A percentile compares a stretch with the other conserved stretches of the same genome.
phyloP scores from a whole-genome alignment of 1,140 invertebrate genomes.

The Neodiprion virginianus region DNA sequence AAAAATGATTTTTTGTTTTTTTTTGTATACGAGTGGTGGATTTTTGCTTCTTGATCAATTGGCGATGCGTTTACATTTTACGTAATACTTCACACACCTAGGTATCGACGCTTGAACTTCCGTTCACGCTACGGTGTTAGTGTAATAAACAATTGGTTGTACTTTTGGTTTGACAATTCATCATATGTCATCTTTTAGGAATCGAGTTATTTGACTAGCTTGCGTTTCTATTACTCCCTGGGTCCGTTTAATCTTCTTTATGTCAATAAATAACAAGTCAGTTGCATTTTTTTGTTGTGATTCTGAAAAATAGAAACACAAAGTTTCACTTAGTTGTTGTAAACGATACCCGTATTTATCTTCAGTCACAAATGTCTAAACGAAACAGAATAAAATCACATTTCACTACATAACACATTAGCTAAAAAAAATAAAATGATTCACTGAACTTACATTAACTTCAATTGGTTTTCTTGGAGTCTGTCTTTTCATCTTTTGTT shows the following conservation, averaged over 20 bases:
- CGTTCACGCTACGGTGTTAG: neutral
- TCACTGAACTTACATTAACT: conserved; percentile 20
- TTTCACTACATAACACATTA: no score
- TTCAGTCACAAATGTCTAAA: neutral
- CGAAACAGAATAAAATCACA: no score
- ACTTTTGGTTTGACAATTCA: conserved; percentile 9
- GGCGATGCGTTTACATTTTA: neutral
- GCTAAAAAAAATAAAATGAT: conserved; percentile 3
- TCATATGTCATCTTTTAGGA: neutral
- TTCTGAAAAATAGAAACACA: neutral
- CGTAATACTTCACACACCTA: neutral
- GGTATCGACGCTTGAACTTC: neutral
- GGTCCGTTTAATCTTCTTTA: neutral
- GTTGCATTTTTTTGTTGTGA: neutral
- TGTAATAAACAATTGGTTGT: conserved; percentile 7
- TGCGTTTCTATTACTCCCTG: neutral
- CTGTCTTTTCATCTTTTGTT: conserved; percentile 78
- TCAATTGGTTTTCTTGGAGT: conserved; percentile 83
- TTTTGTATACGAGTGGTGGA: neutral
- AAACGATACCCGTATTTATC: no score
- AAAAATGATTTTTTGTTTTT: neutral
- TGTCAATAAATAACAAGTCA: neutral
- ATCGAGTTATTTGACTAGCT: conserved; percentile 16
- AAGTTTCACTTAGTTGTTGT: neutral
- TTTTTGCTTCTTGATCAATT: neutral